Evolutionary conservation across 2,797 vertebrate species (phyloP), one percentile per base, ranked within the genome.

Genomic region (Dicrostonyx torquatus): DNA sequence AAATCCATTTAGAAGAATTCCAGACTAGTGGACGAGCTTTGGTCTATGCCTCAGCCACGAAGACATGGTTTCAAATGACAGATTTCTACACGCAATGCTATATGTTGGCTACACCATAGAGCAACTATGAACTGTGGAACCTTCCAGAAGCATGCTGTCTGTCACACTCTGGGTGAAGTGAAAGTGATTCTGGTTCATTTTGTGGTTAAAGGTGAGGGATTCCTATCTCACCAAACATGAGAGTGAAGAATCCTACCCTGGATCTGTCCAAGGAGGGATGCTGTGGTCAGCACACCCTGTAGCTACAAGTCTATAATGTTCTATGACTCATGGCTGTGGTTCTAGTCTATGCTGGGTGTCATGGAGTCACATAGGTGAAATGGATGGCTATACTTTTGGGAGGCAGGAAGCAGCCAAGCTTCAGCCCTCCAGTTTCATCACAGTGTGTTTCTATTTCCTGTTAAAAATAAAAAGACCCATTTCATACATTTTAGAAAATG

Each of bases 131-230:
- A 55, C 29, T 45, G 13, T 9, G 13, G 50, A 40, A 83, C 22
- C 3, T 64, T 55, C 76, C 13, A 26, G 66, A 80, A 64, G 26
- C 18, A 34, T 34, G 55, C 17, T 92, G 64, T 64, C 13, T 48
- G 29, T 26, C 20, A 11, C 0, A 3, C 17, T 22, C 1, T n/a
- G 9, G 10, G 0, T 1, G 12, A 29, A 31, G n/a, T 0, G 5
- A 18, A 34, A n/a, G 34, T 8, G 8, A 22, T 6, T 18, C 7
- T 0, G n/a, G 14, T 11, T 31, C 24, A 1, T 7, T 45, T 72
- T 31, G 17, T 0, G n/a, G 13, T 26, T 50, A 31, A 58, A 11
- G 3, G 58, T 7, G 10, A 10, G 14, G n/a, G 6, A 11, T 37
- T 43, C 43, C 34, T 12, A 13, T 48, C 29, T 48, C 43, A 11